Evolutionary conservation across 2,113 vertebrate genomes (phyloP).

Genomic region (Hypanus sabinus): DNA sequence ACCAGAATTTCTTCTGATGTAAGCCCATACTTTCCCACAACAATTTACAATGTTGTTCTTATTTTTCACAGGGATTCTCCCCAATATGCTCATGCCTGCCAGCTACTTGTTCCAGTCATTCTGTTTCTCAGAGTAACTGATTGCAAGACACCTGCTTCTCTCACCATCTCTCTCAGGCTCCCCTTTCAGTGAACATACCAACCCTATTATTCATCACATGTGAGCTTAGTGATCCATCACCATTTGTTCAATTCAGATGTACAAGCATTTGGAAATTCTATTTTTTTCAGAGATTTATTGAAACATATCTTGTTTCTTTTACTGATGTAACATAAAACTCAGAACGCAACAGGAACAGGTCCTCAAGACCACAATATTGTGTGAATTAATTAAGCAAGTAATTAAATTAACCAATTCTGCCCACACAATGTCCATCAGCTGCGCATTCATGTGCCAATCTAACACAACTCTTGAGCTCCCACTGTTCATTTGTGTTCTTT

Average conservation of each 20-base stretch:
- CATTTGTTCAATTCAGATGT: neutral
- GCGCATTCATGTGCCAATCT: no score
- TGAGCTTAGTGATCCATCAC: neutral
- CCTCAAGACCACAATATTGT: no score
- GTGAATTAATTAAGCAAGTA: no score
- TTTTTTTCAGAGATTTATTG: neutral
- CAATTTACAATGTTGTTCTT: neutral
- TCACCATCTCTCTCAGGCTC: neutral
- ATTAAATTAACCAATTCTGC: no score
- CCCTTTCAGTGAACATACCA: neutral
- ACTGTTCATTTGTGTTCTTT: neutral
- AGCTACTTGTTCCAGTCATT: neutral
- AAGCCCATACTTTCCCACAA: neutral
- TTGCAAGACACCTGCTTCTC: conserved; percentile 28
- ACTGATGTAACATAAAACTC: neutral
- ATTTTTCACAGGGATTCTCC: conserved; percentile 9
- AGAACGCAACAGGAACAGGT: no score
- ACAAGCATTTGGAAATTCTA: neutral
- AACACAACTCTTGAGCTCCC: neutral
- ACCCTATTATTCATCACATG: neutral
- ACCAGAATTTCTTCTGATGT: neutral
- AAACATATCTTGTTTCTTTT: neutral
- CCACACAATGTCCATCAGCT: no score
- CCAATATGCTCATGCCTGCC: neutral
- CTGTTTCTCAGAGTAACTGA: neutral